phyloP scores from a whole-genome alignment of 1,140 invertebrate species.

The Drosophila azteca region DNA sequence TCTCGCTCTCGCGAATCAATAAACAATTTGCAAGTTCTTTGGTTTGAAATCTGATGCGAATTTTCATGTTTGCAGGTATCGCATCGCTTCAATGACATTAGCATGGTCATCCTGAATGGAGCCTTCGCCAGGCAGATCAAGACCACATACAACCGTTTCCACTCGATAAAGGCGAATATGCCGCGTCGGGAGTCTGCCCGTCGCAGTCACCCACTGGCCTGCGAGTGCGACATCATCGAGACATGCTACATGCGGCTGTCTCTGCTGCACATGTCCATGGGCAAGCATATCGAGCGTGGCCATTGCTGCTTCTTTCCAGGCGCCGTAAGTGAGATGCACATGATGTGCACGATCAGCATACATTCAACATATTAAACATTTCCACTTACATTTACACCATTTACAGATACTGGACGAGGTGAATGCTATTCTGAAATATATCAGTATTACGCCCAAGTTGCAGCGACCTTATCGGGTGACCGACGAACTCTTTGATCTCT shows the following conservation, averaged over 20 bases:
- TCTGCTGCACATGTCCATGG: slow-evolving; percentile 94
- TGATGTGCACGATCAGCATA: too few relatives aligned
- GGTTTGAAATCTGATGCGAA: slow-evolving; percentile 12
- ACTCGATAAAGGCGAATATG: slow-evolving; percentile 94
- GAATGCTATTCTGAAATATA: slow-evolving; percentile 91
- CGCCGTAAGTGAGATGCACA: slow-evolving; percentile 86
- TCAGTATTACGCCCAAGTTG: slow-evolving; percentile 91
- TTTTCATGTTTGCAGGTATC: slow-evolving; percentile 87
- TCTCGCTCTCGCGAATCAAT: slow-evolving; percentile 21
- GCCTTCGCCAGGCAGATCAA: slow-evolving; percentile 92
- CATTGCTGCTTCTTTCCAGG: slow-evolving; percentile 96
- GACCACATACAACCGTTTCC: slow-evolving; percentile 91
- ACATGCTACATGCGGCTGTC: slow-evolving; percentile 94
- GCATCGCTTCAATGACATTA: slow-evolving; percentile 90
- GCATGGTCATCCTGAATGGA: slow-evolving; percentile 90
- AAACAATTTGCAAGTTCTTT: slow-evolving; percentile 26
- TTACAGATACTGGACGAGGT: slow-evolving; percentile 89
- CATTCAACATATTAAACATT: too few relatives aligned
- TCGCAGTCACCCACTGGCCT: slow-evolving; percentile 92
- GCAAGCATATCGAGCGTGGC: slow-evolving; percentile 94
- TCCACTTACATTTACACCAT: too few relatives aligned
- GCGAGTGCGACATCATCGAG: slow-evolving; percentile 95
- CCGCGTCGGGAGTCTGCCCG: slow-evolving; percentile 93
- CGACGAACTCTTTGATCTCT: slow-evolving; percentile 95
- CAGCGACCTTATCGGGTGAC: slow-evolving; percentile 94